A percentile compares a stretch with the other conserved stretches of the same genome.
Evolutionary conservation across 2,113 vertebrate genomes (phyloP).

Genomic region (Cyrtonyx montezumae): DNA sequence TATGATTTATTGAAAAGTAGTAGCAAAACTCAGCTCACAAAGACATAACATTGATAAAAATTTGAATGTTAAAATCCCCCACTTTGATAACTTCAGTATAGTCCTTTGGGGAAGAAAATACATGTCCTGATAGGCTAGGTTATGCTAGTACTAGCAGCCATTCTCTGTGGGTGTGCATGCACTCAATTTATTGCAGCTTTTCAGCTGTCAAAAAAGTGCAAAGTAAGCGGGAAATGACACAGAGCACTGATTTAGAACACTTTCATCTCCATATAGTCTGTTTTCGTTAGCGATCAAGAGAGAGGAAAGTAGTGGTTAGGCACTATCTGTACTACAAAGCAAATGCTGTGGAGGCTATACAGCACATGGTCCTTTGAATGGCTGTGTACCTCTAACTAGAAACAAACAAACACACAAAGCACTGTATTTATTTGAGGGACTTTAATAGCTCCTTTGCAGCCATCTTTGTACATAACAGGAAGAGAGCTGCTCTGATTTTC

Average conservation of each 20-base stretch:
- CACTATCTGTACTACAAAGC: constrained; percentile 72
- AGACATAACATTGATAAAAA: background rate
- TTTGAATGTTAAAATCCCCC: background rate
- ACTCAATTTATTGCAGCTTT: constrained; percentile 67
- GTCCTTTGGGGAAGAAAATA: constrained; percentile 11
- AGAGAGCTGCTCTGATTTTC: background rate
- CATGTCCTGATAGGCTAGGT: constrained; percentile 12
- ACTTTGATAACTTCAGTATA: background rate
- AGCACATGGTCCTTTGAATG: constrained; percentile 65
- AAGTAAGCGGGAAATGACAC: constrained; percentile 74
- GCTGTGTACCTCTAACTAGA: constrained; percentile 58
- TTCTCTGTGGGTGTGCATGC: constrained; percentile 64
- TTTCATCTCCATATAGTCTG: constrained; percentile 73
- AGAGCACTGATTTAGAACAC: constrained; percentile 74
- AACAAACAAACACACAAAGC: constrained; percentile 67
- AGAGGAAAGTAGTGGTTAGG: constrained; percentile 73
- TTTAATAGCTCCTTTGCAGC: constrained; percentile 55
- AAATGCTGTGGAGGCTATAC: background rate
- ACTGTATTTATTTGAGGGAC: constrained; percentile 26
- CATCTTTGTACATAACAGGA: constrained; percentile 50
- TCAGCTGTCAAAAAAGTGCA: constrained; percentile 73
- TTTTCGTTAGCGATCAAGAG: constrained; percentile 67
- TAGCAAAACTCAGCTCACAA: background rate
- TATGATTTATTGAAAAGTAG: background rate
- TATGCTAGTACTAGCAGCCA: constrained; percentile 8